Evolutionary conservation across 2,797 vertebrate species (phyloP).

Genomic region (Cottoperca gobio): DNA sequence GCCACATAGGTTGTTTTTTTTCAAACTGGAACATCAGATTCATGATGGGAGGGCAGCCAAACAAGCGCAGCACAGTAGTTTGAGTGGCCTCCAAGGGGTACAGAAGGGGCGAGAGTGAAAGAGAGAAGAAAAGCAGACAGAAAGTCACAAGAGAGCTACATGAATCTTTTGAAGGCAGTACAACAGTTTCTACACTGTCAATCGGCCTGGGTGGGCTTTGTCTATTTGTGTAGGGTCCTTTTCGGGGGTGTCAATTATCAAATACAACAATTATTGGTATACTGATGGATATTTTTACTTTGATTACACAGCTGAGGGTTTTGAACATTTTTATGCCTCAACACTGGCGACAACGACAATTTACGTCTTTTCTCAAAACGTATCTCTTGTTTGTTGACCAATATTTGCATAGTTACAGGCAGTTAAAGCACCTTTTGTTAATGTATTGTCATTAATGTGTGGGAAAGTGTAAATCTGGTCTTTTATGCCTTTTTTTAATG

Average conservation of each 20-base stretch:
- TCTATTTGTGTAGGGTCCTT: neutral
- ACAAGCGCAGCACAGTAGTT: conserved; percentile 42
- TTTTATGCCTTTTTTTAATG: neutral
- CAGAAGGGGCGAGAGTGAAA: conserved; percentile 20
- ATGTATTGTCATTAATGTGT: neutral
- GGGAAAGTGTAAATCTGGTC: neutral
- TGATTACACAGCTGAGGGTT: neutral
- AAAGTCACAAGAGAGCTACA: conserved; percentile 15
- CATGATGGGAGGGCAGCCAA: conserved; percentile 46
- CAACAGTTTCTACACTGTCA: neutral
- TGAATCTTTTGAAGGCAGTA: neutral
- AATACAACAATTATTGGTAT: neutral
- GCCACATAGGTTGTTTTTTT: conserved; percentile 25
- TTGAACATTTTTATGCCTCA: too few relatives aligned
- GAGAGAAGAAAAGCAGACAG: conserved; percentile 36
- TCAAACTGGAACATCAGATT: conserved; percentile 54
- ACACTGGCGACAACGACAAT: too few relatives aligned
- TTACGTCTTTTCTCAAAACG: too few relatives aligned
- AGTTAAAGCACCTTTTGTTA: neutral
- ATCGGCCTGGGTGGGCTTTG: neutral
- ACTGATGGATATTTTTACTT: neutral
- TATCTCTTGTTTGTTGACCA: neutral
- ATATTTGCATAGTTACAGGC: neutral
- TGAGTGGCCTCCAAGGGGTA: conserved; percentile 31
- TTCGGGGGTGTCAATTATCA: neutral